Conservation (phyloP, 2,888 invertebrate genomes). For the Drosophila picticornis region DNA sequence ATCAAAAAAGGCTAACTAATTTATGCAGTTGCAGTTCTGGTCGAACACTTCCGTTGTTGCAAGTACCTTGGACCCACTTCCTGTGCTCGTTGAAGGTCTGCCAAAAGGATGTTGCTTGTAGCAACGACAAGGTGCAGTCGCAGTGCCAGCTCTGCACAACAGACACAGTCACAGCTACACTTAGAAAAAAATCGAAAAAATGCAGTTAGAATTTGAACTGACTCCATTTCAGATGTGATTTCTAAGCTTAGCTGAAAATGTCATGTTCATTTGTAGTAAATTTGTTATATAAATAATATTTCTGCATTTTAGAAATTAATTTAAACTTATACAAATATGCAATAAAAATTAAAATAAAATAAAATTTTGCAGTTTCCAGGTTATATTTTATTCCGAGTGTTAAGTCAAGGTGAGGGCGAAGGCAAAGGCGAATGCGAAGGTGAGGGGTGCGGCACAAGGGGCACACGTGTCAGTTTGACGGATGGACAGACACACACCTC, state of each 20-base stretch:
- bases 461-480: slow-evolving; percentile 34
- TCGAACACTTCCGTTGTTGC: slow-evolving; percentile 36
- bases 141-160: slow-evolving; percentile 32
- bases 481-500: slow-evolving; percentile 27
- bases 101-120: slow-evolving; percentile 44
- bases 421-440: neutral
- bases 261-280: neutral
- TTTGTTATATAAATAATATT: neutral
- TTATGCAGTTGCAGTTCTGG: slow-evolving; percentile 30
- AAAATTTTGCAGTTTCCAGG: neutral
- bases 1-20: slow-evolving; percentile 15
- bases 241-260: neutral
- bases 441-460: slow-evolving; percentile 15
- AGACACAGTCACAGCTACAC: neutral
- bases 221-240: neutral
- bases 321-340: neutral
- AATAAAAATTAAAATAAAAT: neutral
- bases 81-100: slow-evolving; percentile 28
- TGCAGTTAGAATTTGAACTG: neutral
- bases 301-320: neutral
- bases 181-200: slow-evolving; percentile 2
- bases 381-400: neutral
- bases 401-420: slow-evolving; percentile 2
- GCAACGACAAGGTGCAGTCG: slow-evolving; percentile 15
- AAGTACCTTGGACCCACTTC: slow-evolving; percentile 32